Evolutionary conservation across 2,113 vertebrate genomes (phyloP).

Genomic region (Sardina pilchardus): DNA sequence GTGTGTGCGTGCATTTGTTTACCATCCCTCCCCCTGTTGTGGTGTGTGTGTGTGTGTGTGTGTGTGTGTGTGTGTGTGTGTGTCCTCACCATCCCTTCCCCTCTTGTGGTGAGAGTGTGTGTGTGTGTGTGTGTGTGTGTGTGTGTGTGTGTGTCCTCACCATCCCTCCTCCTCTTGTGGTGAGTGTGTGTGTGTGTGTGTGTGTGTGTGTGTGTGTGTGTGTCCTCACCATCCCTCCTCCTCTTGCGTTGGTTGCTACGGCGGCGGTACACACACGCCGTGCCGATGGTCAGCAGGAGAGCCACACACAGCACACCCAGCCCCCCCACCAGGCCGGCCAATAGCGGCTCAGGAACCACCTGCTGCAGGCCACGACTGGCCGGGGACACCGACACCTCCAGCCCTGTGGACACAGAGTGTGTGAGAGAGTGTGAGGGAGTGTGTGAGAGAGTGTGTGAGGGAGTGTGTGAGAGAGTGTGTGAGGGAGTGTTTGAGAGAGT

Average conservation of each 20-base stretch:
- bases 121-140: neutral
- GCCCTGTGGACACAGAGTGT: slow-evolving; percentile 66
- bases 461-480: no score
- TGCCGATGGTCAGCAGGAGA: slow-evolving; percentile 78
- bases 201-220: neutral
- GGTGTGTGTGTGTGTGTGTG: no score
- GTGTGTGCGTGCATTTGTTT: neutral
- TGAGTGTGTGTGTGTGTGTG: no score
- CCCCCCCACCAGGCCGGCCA: slow-evolving; percentile 83
- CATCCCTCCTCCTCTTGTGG: no score
- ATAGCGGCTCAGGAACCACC: slow-evolving; percentile 77
- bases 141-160: neutral
- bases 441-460: neutral
- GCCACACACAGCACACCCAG: slow-evolving; percentile 84
- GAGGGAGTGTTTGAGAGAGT: no score
- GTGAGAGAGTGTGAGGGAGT: neutral
- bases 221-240: slow-evolving; percentile 63
- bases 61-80: no score
- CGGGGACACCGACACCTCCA: slow-evolving; percentile 78
- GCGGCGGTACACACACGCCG: slow-evolving; percentile 80
- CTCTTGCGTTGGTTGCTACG: slow-evolving; percentile 62
- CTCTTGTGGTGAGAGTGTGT: no score
- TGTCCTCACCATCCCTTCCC: no score
- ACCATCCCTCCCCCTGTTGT: no score
- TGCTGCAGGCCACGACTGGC: slow-evolving; percentile 79